Percentiles rank a stretch among this genome's conserved stretches.
These are phyloP conservation scores for Ranitomeya variabilis DNA, from an alignment of 2,113 vertebrate species.

Conservation along the genomic window DNA sequence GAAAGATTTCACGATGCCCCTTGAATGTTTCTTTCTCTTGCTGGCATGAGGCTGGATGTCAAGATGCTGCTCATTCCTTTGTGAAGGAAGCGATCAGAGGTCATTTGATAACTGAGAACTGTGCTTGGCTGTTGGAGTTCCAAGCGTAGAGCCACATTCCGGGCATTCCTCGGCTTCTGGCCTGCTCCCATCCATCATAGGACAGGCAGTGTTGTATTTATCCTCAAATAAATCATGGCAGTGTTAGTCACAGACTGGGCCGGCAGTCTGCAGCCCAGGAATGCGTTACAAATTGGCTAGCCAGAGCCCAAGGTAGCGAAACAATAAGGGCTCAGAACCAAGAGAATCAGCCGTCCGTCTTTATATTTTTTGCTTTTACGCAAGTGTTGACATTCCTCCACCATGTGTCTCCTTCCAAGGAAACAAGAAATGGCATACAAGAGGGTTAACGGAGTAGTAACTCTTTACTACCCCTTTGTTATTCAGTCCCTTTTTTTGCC, in stretches of 20 bases:
- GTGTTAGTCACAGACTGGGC: slow-evolving; percentile 76
- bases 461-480: neutral
- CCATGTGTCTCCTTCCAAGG: slow-evolving; percentile 20
- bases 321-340: slow-evolving; percentile 65
- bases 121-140: slow-evolving; percentile 70
- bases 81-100: slow-evolving; percentile 66
- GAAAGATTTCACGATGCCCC: slow-evolving; percentile 48
- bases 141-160: slow-evolving; percentile 70
- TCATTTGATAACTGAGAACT: slow-evolving; percentile 62
- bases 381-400: slow-evolving; percentile 24
- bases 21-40: slow-evolving; percentile 59
- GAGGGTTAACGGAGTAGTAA: slow-evolving; percentile 10
- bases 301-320: slow-evolving; percentile 68
- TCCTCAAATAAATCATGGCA: slow-evolving; percentile 75
- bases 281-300: slow-evolving; percentile 74
- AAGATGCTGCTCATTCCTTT: slow-evolving; percentile 77
- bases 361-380: slow-evolving; percentile 38
- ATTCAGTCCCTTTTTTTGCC: too few relatives aligned
- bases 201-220: slow-evolving; percentile 80
- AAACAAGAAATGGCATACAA: slow-evolving; percentile 5
- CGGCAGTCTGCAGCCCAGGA: slow-evolving; percentile 72
- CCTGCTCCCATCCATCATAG: slow-evolving; percentile 73
- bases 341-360: slow-evolving; percentile 52
- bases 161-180: slow-evolving; percentile 69
- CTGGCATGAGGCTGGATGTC: slow-evolving; percentile 63